phyloP scores from a whole-genome alignment of 2,888 invertebrate species.

The Formica aserva region DNA sequence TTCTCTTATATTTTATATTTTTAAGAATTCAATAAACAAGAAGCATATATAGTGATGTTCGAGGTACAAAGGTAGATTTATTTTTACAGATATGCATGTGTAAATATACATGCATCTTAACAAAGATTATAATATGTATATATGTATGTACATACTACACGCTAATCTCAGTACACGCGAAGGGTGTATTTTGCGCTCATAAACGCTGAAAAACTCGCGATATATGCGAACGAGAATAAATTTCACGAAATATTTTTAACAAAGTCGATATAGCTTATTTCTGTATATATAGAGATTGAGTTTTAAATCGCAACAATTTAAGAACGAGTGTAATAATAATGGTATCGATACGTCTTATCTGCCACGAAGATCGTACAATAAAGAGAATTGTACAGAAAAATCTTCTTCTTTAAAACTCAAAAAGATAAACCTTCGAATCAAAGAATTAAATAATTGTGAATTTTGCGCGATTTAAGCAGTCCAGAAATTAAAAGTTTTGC shows the following conservation, averaged over 20 bases:
- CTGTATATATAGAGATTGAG: conserved; percentile 4
- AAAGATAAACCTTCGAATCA: not conserved
- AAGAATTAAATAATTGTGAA: conserved; percentile 19
- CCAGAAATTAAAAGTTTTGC: not conserved
- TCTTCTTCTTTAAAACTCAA: not conserved
- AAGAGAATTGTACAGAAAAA: not conserved
- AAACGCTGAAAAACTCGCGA: conserved; percentile 33
- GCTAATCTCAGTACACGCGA: conserved; percentile 21
- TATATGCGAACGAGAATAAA: conserved; percentile 36
- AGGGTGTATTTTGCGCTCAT: not conserved
- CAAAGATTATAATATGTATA: conserved; percentile 29
- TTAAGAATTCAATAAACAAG: conserved; percentile 16
- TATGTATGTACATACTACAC: conserved; percentile 40
- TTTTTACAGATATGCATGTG: conserved; percentile 37
- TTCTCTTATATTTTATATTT: not conserved
- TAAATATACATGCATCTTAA: conserved; percentile 45
- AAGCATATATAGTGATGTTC: not conserved
- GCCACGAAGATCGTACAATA: conserved; percentile 22
- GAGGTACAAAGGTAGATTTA: conserved; percentile 49
- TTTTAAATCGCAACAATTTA: conserved; percentile 40
- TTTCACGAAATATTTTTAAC: conserved; percentile 16
- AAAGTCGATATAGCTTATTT: conserved; percentile 27
- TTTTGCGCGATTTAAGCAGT: not conserved
- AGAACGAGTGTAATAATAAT: conserved; percentile 34
- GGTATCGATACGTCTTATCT: conserved; percentile 22